phyloP scores from a whole-genome alignment of 2,113 vertebrate genomes.

The Heliornis fulica region DNA sequence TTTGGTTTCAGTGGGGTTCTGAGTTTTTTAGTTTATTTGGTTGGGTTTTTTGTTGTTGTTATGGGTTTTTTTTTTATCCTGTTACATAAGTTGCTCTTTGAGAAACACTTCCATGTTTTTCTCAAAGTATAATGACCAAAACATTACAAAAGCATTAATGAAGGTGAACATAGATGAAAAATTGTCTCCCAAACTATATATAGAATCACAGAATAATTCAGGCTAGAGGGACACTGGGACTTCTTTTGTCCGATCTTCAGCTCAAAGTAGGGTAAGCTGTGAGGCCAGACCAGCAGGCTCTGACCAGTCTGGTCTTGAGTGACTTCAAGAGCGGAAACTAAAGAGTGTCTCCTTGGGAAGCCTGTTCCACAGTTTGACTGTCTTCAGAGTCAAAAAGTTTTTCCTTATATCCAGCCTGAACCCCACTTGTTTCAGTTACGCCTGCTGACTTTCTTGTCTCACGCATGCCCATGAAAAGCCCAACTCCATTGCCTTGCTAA shows the following conservation, averaged over 20 bases:
- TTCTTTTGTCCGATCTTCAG: not conserved
- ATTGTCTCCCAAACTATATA: not conserved
- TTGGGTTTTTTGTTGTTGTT: too few relatives aligned
- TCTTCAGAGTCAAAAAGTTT: not conserved
- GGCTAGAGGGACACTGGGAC: not conserved
- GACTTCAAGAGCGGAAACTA: not conserved
- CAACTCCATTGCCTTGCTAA: not conserved
- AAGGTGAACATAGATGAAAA: not conserved
- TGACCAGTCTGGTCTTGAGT: not conserved
- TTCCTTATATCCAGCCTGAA: not conserved
- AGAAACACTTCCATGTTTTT: not conserved
- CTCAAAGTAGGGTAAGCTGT: not conserved
- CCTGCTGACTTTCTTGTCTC: not conserved
- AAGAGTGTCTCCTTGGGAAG: not conserved
- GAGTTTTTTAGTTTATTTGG: too few relatives aligned
- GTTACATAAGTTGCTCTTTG: not conserved
- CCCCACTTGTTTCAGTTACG: fast-evolving
- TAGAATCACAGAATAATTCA: not conserved
- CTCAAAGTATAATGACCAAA: not conserved
- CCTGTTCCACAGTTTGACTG: not conserved
- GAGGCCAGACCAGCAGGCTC: not conserved
- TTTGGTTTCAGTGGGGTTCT: not conserved
- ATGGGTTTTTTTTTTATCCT: not conserved
- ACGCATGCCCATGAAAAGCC: fast-evolving
- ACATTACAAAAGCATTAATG: not conserved